phyloP scores from a whole-genome alignment of 2,888 invertebrate genomes.

The Alentia gelatinosa region DNA sequence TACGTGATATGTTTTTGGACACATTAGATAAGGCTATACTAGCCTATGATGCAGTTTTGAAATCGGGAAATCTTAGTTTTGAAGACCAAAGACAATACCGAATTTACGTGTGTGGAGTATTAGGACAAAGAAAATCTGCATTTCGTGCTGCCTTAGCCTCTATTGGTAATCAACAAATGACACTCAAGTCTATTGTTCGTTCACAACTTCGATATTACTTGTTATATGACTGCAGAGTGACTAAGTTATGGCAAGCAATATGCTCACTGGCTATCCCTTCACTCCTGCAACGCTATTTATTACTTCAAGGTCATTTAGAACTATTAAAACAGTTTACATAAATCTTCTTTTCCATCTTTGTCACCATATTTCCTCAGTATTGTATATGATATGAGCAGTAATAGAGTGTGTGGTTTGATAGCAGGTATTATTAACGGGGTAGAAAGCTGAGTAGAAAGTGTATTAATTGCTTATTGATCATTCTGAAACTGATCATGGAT shows the following conservation, averaged over 20 bases:
- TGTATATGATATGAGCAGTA: no score
- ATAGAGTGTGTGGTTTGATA: no score
- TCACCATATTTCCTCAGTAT: no score
- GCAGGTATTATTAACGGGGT: no score
- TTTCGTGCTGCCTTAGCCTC: background rate
- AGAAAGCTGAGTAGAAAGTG: no score
- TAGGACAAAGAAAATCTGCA: background rate
- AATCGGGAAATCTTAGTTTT: background rate
- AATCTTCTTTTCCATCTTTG: no score
- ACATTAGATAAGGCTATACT: background rate
- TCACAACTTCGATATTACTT: background rate
- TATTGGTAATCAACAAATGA: background rate
- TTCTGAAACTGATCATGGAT: no score
- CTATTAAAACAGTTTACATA: background rate
- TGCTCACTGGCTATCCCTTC: background rate
- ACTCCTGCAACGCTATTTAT: background rate
- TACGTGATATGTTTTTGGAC: background rate
- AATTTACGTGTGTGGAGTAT: background rate
- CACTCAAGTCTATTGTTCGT: background rate
- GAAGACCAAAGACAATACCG: background rate
- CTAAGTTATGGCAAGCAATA: background rate
- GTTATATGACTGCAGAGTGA: background rate
- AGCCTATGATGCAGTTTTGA: background rate
- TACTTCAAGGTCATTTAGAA: conserved; percentile 20
- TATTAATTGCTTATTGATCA: no score